Evolutionary conservation across 2,888 invertebrate genomes (phyloP).

Genomic region (Creontiades dilutus): DNA sequence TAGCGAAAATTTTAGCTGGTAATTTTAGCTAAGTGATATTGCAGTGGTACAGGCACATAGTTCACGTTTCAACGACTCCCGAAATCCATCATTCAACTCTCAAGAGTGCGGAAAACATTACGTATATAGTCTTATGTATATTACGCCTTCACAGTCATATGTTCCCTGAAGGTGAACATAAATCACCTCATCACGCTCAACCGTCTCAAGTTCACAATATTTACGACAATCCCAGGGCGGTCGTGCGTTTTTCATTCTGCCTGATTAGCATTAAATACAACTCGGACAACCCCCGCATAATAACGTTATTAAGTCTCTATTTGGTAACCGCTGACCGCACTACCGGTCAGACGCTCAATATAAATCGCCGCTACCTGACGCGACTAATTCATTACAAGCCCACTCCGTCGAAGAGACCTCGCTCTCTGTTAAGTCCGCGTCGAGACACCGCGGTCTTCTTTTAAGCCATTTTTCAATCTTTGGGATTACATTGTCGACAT

Average conservation of each 20-base stretch:
- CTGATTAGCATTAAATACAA: slow-evolving; percentile 42
- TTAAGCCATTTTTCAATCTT: not conserved
- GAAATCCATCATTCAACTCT: not conserved
- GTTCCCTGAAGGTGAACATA: not conserved
- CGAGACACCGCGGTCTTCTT: not conserved
- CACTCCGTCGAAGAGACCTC: not conserved
- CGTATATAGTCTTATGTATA: not conserved
- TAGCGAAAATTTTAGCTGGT: too few relatives aligned
- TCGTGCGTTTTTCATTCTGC: slow-evolving; percentile 25
- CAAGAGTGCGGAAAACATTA: slow-evolving; percentile 4
- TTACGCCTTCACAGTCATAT: not conserved
- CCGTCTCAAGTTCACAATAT: not conserved
- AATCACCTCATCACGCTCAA: not conserved
- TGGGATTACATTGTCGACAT: not conserved
- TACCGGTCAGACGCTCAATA: slow-evolving; percentile 41
- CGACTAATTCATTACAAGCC: slow-evolving; percentile 42
- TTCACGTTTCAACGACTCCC: not conserved
- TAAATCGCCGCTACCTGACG: slow-evolving; percentile 43
- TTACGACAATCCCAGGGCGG: slow-evolving; percentile 32
- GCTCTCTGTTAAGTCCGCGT: not conserved
- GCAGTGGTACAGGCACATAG: not conserved
- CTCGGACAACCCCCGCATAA: slow-evolving; percentile 30
- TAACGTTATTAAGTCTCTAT: slow-evolving; percentile 45
- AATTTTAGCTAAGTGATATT: not conserved
- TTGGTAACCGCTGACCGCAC: slow-evolving; percentile 41